Conservation (phyloP, 2,888 invertebrate species). For the Aricia artaxerxes region DNA sequence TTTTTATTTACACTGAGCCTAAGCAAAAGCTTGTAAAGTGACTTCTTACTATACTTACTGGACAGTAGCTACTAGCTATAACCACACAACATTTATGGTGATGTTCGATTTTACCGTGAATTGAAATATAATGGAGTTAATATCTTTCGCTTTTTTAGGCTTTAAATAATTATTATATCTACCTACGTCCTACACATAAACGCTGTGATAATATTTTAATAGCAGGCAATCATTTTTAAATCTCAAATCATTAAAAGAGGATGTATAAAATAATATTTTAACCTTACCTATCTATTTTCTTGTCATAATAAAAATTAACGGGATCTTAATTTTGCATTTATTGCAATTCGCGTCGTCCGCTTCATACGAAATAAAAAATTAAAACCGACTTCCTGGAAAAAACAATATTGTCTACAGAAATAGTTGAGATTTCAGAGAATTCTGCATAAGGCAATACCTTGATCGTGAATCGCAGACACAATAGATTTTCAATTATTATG, state of each 20-base stretch:
- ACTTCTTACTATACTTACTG: neutral
- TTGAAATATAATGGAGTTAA: neutral
- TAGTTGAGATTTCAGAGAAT: too few species aligned
- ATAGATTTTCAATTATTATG: too few species aligned
- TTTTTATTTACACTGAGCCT: neutral
- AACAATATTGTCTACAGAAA: too few species aligned
- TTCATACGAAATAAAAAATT: neutral
- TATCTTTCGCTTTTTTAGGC: neutral
- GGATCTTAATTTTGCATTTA: neutral
- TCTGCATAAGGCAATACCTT: too few species aligned
- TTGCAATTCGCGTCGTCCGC: neutral
- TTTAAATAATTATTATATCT: neutral
- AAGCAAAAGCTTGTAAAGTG: neutral
- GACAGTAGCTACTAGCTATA: neutral
- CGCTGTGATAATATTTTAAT: neutral
- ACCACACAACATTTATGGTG: neutral
- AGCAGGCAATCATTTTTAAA: slow-evolving; percentile 27
- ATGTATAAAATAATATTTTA: neutral
- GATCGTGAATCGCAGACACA: too few species aligned
- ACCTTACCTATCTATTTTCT: neutral
- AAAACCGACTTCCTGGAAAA: too few species aligned
- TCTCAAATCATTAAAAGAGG: slow-evolving; percentile 8
- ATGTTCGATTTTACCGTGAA: neutral
- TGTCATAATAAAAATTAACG: neutral
- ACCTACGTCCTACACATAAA: neutral